Base-by-base conservation (phyloP, 1,140 invertebrate genomes). In the Tetramorium parvispinum region DNA sequence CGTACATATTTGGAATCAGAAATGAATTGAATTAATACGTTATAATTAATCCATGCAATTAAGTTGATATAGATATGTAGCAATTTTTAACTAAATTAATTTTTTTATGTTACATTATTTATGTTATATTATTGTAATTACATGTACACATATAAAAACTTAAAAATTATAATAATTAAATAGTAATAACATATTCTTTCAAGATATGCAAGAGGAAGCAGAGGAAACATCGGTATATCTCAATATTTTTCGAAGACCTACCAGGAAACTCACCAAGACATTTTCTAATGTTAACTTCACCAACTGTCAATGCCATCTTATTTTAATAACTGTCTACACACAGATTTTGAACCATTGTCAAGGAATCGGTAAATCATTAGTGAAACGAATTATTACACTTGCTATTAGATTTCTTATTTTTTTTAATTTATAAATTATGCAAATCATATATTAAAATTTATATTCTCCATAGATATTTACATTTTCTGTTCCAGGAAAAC, bases 341-440 rank as follows among this genome's bases (percentile, higher is more conserved):
- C 96, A 96, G 89, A 94, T 96, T 5, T 93, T 96, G 21, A 95
- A 96, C 8, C 96, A 97, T 85, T 96, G 96, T 88, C 93, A 93
- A 32, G 96, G 95, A 51, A 95, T 96, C 71, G 95, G 96, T 96
- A 92, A 92, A 85, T 87, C 11, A 11, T 40, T 11, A 8, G 53
- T 6, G 7, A 53, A 51, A 57, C 37, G 0, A 40, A n/a, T 55
- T 27, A 37, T 40, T 63, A 94, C 24, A 95, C 32, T 32, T 32
- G 27, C 27, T 32, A 32, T 32, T 32, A 32, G 65, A 66, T 32
- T 49, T 24, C 27, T 43, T 59, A 0, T 13, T 21, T 3, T 49
- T 53, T 43, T 43, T 18, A 51, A 37, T 59, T 18, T 46, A 27
- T 59, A 61, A 57, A 46, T 55, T 3, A 32, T 46, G 3, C 37